Base-by-base conservation (phyloP, 2,888 invertebrate genomes). In the Ectemnius lituratus region DNA sequence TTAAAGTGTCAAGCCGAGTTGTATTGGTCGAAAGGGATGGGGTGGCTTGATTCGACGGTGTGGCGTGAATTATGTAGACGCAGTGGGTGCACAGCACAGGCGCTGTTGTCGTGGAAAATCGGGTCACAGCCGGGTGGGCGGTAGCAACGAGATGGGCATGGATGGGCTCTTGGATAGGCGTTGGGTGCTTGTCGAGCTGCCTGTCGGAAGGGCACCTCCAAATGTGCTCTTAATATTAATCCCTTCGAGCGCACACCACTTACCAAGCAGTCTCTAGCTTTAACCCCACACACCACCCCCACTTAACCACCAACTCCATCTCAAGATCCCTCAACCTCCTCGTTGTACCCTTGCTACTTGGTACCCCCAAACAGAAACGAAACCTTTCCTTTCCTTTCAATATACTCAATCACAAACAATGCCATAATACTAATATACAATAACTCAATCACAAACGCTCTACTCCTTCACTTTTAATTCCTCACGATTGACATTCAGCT, bases 161-260 rank as follows among this genome's bases (percentile, higher is more conserved):
- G 52, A 52, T 52, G 59, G 23, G 16, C 59, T 59, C 27, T 20
- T 20, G 59, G 20, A 59, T 20, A 20, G 14, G 18, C 14, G 59
- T 23, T 14, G 59, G 20, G n/a, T 23, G 27, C 23, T 20, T 14
- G 37, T 8, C 45, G 52, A 52, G 16, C 52, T 52, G 52, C 52
- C 52, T 52, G 72, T 59, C 75, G 8, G 46, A 65, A 76, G 76
- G 70, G 66, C 80, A 72, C 69, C 67, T 76, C 73, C 75, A 83
- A 80, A 83, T 83, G 80, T 70, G 71, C 73, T 78, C 83, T 83
- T 83, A 83, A 83, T 83, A 83, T 83, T 83, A 83, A 83, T 78
- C 78, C 75, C 78, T 79, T 81, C 79, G 70, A 73, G 69, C 67
- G 72, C 70, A 57, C 68, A 75, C 78, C 71, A 80, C 74, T 74